Conservation (phyloP, 2,797 vertebrate species). For the Pseudotriccus pelzelni region DNA sequence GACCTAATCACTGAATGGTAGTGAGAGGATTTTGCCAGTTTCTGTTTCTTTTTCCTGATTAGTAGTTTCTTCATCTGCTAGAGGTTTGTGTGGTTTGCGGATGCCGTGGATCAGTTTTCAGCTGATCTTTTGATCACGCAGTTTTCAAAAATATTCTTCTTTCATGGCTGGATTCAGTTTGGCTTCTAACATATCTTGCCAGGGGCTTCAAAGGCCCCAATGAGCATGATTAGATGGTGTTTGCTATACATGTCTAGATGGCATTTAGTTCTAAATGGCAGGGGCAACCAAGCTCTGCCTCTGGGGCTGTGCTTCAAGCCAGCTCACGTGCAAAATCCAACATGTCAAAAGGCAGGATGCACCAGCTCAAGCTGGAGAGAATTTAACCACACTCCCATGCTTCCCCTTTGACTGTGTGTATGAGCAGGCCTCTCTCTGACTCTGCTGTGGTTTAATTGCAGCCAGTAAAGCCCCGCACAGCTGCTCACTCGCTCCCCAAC, state of each 20-base stretch:
- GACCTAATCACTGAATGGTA: not conserved
- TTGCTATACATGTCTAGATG: not conserved
- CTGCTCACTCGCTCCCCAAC: not conserved
- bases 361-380: not conserved
- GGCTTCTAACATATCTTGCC: not conserved
- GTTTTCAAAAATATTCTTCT: not conserved
- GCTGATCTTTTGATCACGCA: not conserved
- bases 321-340: not conserved
- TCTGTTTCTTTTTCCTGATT: not conserved
- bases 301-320: not conserved
- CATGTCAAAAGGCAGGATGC: not conserved
- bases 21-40: not conserved
- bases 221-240: not conserved
- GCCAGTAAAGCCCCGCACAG: not conserved
- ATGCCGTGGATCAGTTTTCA: not conserved
- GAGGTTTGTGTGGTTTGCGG: not conserved
- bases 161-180: not conserved
- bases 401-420: not conserved
- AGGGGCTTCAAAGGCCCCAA: not conserved
- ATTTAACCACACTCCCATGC: not conserved
- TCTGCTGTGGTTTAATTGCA: not conserved
- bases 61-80: not conserved
- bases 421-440: not conserved
- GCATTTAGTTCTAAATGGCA: not conserved
- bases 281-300: not conserved